A percentile compares a stretch with the other conserved stretches of the same genome.
These are phyloP conservation scores for Raja brachyura DNA, from an alignment of 2,113 vertebrate genomes.

Conservation along the genomic window DNA sequence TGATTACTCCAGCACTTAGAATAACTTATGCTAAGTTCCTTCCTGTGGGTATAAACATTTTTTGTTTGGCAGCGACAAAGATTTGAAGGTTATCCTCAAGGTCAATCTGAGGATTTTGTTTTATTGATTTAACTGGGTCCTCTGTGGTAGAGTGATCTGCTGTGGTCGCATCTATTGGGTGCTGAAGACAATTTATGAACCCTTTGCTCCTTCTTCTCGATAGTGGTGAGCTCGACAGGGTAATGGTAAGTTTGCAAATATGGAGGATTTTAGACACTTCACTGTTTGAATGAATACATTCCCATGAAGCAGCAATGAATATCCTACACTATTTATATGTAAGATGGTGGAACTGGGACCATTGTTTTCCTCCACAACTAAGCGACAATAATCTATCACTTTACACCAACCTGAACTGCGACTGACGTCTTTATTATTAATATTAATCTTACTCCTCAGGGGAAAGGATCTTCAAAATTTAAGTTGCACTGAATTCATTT, in stretches of 20 bases:
- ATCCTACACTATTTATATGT: no score
- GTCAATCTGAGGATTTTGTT: background rate
- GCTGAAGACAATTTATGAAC: background rate
- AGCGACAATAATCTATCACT: background rate
- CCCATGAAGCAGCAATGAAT: background rate
- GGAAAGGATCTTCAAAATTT: background rate
- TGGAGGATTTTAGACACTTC: background rate
- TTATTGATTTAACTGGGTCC: background rate
- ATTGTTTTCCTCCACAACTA: background rate
- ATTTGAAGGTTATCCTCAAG: background rate
- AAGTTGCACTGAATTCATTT: background rate
- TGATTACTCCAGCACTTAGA: no score
- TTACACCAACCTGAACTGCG: background rate
- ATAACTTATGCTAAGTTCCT: no score
- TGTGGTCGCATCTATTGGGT: background rate
- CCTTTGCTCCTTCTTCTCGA: background rate
- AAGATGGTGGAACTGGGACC: background rate
- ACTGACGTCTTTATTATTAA: background rate
- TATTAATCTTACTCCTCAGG: background rate
- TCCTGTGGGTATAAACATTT: background rate
- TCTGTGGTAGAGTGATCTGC: background rate
- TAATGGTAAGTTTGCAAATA: background rate
- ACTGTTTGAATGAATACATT: background rate
- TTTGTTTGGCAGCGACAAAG: background rate
- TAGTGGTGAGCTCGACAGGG: background rate